A percentile compares a stretch with the other conserved stretches of the same genome.
These are phyloP conservation scores for Perccottus glenii DNA, from an alignment of 2,113 vertebrate species.

Conservation along the genomic window DNA sequence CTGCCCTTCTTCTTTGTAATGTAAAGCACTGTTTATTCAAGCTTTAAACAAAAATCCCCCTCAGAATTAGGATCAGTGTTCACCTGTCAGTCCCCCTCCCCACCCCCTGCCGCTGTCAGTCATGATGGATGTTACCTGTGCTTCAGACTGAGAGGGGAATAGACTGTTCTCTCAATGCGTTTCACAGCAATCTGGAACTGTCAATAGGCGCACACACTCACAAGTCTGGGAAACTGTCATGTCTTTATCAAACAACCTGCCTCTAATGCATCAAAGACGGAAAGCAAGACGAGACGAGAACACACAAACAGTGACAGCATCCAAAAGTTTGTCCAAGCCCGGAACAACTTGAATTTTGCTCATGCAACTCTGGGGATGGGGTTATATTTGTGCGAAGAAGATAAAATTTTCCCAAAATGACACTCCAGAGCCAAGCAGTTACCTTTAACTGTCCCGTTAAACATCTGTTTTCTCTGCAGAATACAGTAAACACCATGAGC, in stretches of 20 bases:
- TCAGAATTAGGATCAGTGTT: constrained; percentile 60
- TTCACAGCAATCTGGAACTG: constrained; percentile 73
- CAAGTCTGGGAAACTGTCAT: constrained; percentile 60
- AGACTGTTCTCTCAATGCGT: constrained; percentile 69
- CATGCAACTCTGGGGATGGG: not conserved
- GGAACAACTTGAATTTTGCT: constrained; percentile 33
- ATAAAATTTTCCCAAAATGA: constrained; percentile 1
- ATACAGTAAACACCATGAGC: not conserved
- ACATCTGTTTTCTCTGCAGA: not conserved
- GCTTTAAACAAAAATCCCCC: constrained; percentile 48
- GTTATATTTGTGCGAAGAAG: not conserved
- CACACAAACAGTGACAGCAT: constrained; percentile 41
- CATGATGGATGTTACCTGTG: constrained; percentile 72
- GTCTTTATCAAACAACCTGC: constrained; percentile 69
- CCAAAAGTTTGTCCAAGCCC: constrained; percentile 44
- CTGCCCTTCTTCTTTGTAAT: constrained; percentile 22
- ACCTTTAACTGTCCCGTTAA: not conserved
- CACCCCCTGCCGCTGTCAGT: constrained; percentile 50
- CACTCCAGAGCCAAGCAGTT: not conserved
- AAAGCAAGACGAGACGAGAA: constrained; percentile 42
- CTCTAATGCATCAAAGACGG: constrained; percentile 55
- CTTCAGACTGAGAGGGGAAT: constrained; percentile 73
- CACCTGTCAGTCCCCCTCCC: constrained; percentile 52
- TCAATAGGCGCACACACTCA: constrained; percentile 55
- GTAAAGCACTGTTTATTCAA: constrained; percentile 48